Base-by-base conservation (phyloP, 2,113 vertebrate species). In the Leptosomus discolor region DNA sequence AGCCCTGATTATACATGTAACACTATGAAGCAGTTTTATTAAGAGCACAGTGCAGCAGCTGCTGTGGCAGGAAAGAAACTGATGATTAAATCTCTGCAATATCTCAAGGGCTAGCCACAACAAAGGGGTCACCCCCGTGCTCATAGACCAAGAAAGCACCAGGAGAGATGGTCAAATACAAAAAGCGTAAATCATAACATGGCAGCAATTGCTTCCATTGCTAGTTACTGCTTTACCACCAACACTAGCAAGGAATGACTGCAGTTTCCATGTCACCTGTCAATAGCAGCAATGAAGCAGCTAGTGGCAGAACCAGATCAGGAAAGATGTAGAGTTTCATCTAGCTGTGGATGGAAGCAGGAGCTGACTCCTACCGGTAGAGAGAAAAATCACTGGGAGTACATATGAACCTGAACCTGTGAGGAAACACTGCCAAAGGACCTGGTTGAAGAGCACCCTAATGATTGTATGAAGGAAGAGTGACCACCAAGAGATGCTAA, bases 21-120 rank as follows among this genome's bases (percentile, higher is more conserved):
- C 83, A 94, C 76, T 84, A 48, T n/a, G 29, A 46, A 90, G 53
- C 68, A 81, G 46, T 70, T 97, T 95, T 95, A 86, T 93, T 92
- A 87, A 89, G 73, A 77, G 60, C 0, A 17, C 73, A 95, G 85
- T 90, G 82, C 85, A 88, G 88, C 74, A 90, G n/a, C 29, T 92
- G 82, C 56, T 67, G 41, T 82, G 37, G 30, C 51, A 88, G 85
- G 53, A 82, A 65, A 94, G 34, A 37, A 58, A 51, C 23, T 56
- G 51, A 78, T 70, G 54, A 74, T 92, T 77, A 76, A 88, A 73
- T 51, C 57, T 92, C 76, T 56, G 41, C 16, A 18, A 48, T 86
- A 48, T 48, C 56, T 88, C 53, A 84, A 80, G 84, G 46, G 69
- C 34, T 78, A 74, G 5, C 11, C 1, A 1, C 3, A 5, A 67